Base-by-base conservation (phyloP, 2,113 vertebrate species). In the Panthera uncia region DNA sequence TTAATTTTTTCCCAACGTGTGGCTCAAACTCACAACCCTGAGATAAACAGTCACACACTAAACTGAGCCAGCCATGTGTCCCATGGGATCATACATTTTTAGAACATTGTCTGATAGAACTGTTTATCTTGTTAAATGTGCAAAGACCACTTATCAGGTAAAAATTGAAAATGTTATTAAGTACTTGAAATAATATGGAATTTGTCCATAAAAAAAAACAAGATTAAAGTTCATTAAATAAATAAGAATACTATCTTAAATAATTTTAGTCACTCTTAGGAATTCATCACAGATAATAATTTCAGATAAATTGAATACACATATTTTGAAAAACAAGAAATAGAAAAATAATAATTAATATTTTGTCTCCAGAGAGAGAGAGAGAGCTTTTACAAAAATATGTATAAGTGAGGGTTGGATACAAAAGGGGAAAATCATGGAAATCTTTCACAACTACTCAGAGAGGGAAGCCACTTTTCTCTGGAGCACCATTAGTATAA, bases 121-220 rank as follows among this genome's bases (percentile, higher is more conserved):
- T 66, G 0, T 91, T 97, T 95, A 61, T 88, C 33, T 86, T 95
- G 52, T 5, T 61, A 48, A 80, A 65, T 74, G 38, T 45, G 4
- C 19, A 79, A 84, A 76, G 1, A 15, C 19, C 82, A 78, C 68
- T 50, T 41, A 36, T 82, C 31, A 71, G 2, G 3, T 82, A 16
- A 66, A 86, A 93, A 93, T n/a, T 85, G 25, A 73, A 94, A 95
- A 92, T 48, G 4, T 82, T 50, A 81, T 71, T 80, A 85, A 89
- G 41, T 95, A 68, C 7, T 65, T 93, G 5, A 91, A 84, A 36
- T 16, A 69, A 57, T 81, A 89, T 78, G 19, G 12, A 63, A 73
- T 82, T n/a, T 76, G 1, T 80, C 10, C 33, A 23, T 86, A 50
- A 78, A 74, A 88, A 36, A n/a, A 88, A 36, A 33, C 1, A 69